Percentiles rank a stretch among this genome's conserved stretches.
These are phyloP conservation scores for Phataginus tetradactyla DNA, from an alignment of 2,797 vertebrate species.

Conservation along the genomic window DNA sequence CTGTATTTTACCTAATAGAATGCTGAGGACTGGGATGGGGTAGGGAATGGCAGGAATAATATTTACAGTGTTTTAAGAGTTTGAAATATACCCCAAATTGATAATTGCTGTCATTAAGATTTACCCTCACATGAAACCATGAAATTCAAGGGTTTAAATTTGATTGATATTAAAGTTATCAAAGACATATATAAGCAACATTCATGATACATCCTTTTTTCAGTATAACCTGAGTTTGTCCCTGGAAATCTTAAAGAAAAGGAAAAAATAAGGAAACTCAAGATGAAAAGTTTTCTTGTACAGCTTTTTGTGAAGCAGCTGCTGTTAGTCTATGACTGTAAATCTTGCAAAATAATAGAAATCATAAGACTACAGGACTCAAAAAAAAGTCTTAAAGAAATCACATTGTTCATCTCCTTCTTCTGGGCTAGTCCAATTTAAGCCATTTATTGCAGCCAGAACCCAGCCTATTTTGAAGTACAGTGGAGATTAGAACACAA, in stretches of 20 bases:
- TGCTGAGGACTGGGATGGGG: background rate
- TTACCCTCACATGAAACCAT: background rate
- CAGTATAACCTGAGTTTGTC: background rate
- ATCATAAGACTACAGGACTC: background rate
- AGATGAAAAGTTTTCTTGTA: conserved; percentile 14
- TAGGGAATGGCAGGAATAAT: background rate
- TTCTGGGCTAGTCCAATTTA: background rate
- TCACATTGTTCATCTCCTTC: background rate
- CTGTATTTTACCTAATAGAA: background rate
- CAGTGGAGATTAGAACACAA: background rate
- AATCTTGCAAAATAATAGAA: conserved; percentile 37
- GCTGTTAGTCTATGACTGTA: background rate
- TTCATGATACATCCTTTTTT: background rate
- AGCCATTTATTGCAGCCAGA: conserved; percentile 44
- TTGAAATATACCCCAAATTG: background rate
- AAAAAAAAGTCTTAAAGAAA: background rate
- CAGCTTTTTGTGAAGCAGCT: background rate
- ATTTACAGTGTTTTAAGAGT: background rate
- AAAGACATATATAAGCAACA: background rate
- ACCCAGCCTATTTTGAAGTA: conserved; percentile 66
- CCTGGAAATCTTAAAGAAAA: background rate
- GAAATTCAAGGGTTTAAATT: conserved; percentile 12
- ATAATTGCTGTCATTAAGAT: background rate
- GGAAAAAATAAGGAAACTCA: background rate
- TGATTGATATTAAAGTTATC: background rate